Evolutionary conservation across 2,888 invertebrate genomes (phyloP).

Genomic region (Drosophila trichaetosa): DNA sequence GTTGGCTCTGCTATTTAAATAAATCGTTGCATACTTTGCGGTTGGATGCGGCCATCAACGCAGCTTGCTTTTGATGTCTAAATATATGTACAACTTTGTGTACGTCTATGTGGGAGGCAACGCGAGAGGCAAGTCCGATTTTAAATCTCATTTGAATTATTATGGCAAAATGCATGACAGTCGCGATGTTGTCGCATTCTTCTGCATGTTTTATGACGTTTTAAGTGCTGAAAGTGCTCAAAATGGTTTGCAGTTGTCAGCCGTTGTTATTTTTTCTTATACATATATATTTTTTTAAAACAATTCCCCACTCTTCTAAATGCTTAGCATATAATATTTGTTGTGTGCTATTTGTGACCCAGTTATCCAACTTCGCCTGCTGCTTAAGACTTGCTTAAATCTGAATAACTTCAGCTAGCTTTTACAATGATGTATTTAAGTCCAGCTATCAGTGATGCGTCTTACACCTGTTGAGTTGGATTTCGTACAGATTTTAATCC

Average conservation of each 20-base stretch:
- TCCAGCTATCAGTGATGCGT: neutral
- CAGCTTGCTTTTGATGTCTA: conserved; percentile 10
- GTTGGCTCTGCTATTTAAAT: conserved; percentile 73
- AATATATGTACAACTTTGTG: neutral
- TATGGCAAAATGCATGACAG: conserved; percentile 77
- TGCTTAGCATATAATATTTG: conserved; percentile 12
- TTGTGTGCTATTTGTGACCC: conserved; percentile 54
- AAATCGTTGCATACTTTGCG: conserved; percentile 83
- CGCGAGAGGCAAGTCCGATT: conserved; percentile 41
- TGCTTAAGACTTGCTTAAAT: conserved; percentile 31
- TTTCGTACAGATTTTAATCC: neutral
- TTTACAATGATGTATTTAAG: neutral
- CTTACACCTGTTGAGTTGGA: neutral
- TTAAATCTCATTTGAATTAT: conserved; percentile 84
- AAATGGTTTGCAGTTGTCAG: conserved; percentile 59
- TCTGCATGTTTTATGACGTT: conserved; percentile 70
- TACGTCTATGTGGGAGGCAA: conserved; percentile 1
- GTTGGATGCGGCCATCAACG: conserved; percentile 68
- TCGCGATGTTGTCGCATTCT: conserved; percentile 61
- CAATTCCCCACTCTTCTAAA: neutral
- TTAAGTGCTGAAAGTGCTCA: conserved; percentile 69
- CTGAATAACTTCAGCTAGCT: neutral
- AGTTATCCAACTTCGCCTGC: conserved; percentile 36
- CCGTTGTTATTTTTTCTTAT: conserved; percentile 33
- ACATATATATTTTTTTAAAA: neutral